Evolutionary conservation across 2,888 invertebrate genomes (phyloP).

Genomic region (Galeopsomyia nigrocyanea): DNA sequence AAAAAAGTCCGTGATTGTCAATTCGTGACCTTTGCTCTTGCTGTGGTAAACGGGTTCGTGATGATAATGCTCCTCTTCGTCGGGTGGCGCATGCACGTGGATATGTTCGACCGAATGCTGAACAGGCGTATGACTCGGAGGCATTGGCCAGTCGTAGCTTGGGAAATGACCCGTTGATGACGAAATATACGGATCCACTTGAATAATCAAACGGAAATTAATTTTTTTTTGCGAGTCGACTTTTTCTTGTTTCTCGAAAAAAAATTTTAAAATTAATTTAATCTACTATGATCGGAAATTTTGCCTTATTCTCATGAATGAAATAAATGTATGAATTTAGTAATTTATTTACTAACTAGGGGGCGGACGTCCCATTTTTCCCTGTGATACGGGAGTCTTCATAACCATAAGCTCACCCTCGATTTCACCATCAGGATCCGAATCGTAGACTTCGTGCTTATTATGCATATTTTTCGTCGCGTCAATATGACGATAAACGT

Average conservation of each 20-base stretch:
- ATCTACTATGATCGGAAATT: too few relatives aligned
- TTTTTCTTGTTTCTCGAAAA: too few relatives aligned
- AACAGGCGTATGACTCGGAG: conserved; percentile 36
- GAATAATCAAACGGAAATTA: conserved; percentile 8
- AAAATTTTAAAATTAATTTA: too few relatives aligned
- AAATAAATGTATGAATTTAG: background rate
- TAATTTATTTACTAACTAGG: conserved; percentile 19
- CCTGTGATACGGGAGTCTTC: conserved; percentile 60
- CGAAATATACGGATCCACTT: conserved; percentile 34
- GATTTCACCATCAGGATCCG: conserved; percentile 67
- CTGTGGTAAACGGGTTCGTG: conserved; percentile 61
- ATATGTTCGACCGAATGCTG: conserved; percentile 47
- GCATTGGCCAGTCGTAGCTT: conserved; percentile 49
- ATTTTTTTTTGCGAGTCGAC: too few relatives aligned
- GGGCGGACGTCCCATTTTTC: conserved; percentile 57
- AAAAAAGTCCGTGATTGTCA: conserved; percentile 80
- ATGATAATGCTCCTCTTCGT: conserved; percentile 56
- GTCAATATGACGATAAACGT: conserved; percentile 76
- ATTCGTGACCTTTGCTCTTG: conserved; percentile 71
- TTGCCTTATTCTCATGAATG: background rate
- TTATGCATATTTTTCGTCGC: conserved; percentile 59
- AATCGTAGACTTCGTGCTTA: conserved; percentile 62
- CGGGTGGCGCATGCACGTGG: conserved; percentile 52
- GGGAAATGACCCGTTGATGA: conserved; percentile 59
- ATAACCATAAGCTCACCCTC: conserved; percentile 73